Evolutionary conservation across 2,888 invertebrate genomes (phyloP), one percentile per base, ranked within the genome.

Genomic region (Macroteleia sp.): DNA sequence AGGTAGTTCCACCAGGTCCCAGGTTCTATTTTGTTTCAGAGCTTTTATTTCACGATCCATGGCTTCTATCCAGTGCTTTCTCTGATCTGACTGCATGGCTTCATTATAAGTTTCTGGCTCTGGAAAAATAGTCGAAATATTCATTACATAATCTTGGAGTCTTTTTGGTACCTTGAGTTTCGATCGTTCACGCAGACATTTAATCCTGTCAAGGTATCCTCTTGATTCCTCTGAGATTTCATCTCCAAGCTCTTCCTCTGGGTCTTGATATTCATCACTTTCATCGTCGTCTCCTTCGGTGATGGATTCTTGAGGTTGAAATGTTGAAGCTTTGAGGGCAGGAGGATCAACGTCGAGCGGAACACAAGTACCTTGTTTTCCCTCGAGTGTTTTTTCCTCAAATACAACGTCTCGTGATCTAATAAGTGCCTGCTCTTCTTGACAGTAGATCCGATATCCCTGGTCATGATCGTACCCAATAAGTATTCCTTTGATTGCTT

Each of bases 1-100:
- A 22, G 85, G 88, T 64, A 28, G 39, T 2, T 42, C 3, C 19
- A 54, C 66, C 8, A 67, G 14, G 2, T 50, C 73, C 85, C 86
- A 87, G 1, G 85, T 87, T n/a, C 79, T 14, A 75, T 88, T 87
- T 74, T 87, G 83, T 39, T 82, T 42, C 14, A 87, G 64, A 10
- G 86, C 82, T 10, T 56, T 52, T 25, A 86, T 83, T 79, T 88
- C 86, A 8, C 48, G 56, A 12, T 83, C 42, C 82, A 82, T 83
- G 19, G 82, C 81, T 64, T 74, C 42, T 22, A 69, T 69, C 83
- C 80, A 83, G n/a, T 79, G 22, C 3, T 59, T 48, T 9, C 44
- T 61, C 1, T 83, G 14, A n/a, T 77, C 41, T 3, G 66, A 76
- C 8, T 46, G 46, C 41, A 79, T 50, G 19, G 59, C 78, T 17